Base-by-base conservation (phyloP, 2,113 vertebrate genomes). In the Myrmophylax atrothorax region DNA sequence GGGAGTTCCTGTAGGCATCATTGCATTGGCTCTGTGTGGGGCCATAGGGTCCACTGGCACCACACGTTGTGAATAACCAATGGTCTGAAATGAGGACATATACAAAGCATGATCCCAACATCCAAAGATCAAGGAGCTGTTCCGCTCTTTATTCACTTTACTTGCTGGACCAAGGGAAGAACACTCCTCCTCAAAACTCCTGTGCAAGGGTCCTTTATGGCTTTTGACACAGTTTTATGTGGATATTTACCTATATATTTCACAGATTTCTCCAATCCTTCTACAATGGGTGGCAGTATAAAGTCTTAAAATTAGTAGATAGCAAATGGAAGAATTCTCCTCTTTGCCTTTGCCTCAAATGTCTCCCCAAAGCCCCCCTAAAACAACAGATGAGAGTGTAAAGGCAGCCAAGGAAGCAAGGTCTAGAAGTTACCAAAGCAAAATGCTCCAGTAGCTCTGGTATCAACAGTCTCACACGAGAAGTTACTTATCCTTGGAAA, bases 1-100 rank as follows among this genome's bases (percentile, higher is more conserved):
- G 99, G 96, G 97, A 98, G 92, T 98, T 98, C 91, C 98, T 98
- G 95, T 99, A 99, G 94, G 98, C 98, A 47, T 98, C 98, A n/a
- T 98, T 98, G 97, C 99, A 99, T 93, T 99, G 99, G 75, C 98
- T 98, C 87, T 99, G 99, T 12, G 98, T 99, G 37, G 99, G 99
- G 44, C 99, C 99, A 3, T 98, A 98, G 29, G 99, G 98, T 35
- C 99, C 99, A 1, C 97, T 98, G 60, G 99, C 99, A 58, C 99
- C 99, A 42, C 99, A 99, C 2, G 99, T 99, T 83, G 98, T 98
- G 91, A 99, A 99, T 33, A 98, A 79, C 99, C 99, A 99, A 77
- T 99, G 98, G 95, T 98, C 98, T 98, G 96, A 38, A 94, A 96
- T 53, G 72, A 74, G 81, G 40, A 93, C 28, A 84, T 1, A 31